A percentile compares a stretch with the other conserved stretches of the same genome.
phyloP scores from a whole-genome alignment of 2,888 invertebrate genomes.

The Rhamnusium bicolor region DNA sequence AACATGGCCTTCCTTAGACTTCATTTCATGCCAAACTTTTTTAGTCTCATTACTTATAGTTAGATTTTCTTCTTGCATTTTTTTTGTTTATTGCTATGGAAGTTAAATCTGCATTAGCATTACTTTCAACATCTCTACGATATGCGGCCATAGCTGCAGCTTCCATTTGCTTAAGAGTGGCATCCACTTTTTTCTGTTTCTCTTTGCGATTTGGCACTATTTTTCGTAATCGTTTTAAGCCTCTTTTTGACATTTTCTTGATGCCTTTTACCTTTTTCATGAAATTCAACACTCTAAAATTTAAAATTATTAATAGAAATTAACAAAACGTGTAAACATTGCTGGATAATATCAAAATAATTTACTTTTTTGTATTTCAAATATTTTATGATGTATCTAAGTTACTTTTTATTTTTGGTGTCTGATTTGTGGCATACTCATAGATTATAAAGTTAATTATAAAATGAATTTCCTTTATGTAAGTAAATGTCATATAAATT shows the following conservation, averaged over 20 bases:
- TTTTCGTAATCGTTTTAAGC: slow-evolving; percentile 87
- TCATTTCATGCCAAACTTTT: slow-evolving; percentile 85
- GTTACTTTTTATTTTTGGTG: no score
- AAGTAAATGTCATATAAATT: no score
- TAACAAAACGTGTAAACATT: no score
- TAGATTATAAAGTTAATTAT: no score
- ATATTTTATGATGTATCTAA: no score
- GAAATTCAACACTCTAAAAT: slow-evolving; percentile 91
- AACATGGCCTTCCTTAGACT: slow-evolving; percentile 82
- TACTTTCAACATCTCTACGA: slow-evolving; percentile 84
- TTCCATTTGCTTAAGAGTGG: slow-evolving; percentile 91
- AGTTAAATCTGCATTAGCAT: slow-evolving; percentile 74
- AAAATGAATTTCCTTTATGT: no score
- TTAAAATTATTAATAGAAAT: neutral
- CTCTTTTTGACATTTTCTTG: slow-evolving; percentile 92
- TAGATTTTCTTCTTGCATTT: slow-evolving; percentile 63
- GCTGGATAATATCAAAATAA: no score
- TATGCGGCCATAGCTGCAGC: slow-evolving; percentile 91
- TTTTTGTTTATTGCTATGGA: slow-evolving; percentile 72
- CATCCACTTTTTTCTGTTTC: slow-evolving; percentile 84
- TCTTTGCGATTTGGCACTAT: slow-evolving; percentile 85
- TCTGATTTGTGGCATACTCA: no score
- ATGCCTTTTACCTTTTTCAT: slow-evolving; percentile 94
- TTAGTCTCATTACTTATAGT: slow-evolving; percentile 63
- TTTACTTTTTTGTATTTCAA: no score